Conservation (phyloP, 1,140 invertebrate genomes). For the Drosophila triauraria region DNA sequence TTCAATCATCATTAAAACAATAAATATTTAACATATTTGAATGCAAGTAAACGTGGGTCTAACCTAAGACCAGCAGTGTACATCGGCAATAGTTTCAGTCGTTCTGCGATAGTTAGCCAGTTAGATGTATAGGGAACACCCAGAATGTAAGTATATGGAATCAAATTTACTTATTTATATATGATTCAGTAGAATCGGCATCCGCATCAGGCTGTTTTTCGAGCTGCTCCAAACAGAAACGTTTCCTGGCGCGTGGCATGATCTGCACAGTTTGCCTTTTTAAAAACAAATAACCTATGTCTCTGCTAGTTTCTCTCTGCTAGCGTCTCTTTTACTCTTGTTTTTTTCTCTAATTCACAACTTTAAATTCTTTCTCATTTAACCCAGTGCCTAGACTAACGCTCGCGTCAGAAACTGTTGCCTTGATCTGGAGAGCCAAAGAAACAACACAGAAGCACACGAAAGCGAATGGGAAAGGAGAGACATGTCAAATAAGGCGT, state of each 20-base stretch:
- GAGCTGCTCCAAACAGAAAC: not conserved
- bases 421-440: not conserved
- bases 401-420: conserved; percentile 1
- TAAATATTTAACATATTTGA: too few relatives aligned
- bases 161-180: too few relatives aligned
- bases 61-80: too few relatives aligned
- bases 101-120: too few relatives aligned
- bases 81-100: too few relatives aligned
- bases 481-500: not conserved
- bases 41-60: too few relatives aligned
- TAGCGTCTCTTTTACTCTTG: not conserved
- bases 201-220: too few relatives aligned
- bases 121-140: too few relatives aligned
- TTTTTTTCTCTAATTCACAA: not conserved
- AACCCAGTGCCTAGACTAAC: not conserved
- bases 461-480: not conserved
- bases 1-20: too few relatives aligned
- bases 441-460: not conserved
- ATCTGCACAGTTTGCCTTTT: not conserved
- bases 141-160: too few relatives aligned
- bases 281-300: not conserved
- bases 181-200: too few relatives aligned
- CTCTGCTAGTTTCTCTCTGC: not conserved
- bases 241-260: not conserved
- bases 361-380: not conserved